Evolutionary conservation across 2,797 vertebrate genomes (phyloP).

Genomic region (Arrhamphus sclerolepis): DNA sequence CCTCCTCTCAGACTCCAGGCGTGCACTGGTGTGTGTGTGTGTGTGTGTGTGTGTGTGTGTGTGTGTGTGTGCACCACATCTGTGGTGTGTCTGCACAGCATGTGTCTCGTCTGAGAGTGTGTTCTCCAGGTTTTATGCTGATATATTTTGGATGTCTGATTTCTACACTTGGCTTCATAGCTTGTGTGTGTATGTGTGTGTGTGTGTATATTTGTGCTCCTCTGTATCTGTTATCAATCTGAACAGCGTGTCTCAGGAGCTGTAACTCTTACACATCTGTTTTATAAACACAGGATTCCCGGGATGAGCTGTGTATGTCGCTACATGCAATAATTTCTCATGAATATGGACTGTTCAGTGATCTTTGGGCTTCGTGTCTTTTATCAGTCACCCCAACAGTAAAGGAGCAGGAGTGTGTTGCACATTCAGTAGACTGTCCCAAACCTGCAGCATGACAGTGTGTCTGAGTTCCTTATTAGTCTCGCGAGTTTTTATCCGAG

Average conservation of each 20-base stretch:
- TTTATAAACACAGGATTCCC: slow-evolving; percentile 28
- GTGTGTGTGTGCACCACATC: slow-evolving; percentile 31
- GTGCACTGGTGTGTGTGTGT: slow-evolving; percentile 15
- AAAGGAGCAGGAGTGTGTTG: not conserved
- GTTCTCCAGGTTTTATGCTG: slow-evolving; percentile 31
- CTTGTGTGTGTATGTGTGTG: slow-evolving; percentile 8
- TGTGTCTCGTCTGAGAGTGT: slow-evolving; percentile 30
- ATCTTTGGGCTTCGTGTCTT: slow-evolving; percentile 11
- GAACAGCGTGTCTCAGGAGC: slow-evolving; percentile 19
- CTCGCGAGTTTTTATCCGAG: slow-evolving; percentile 22
- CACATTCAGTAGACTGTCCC: not conserved
- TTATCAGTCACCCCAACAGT: not conserved
- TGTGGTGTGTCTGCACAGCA: slow-evolving; percentile 46
- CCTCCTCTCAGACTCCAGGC: slow-evolving; percentile 25
- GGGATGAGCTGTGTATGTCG: slow-evolving; percentile 3
- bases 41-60: slow-evolving; percentile 34
- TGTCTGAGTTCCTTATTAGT: slow-evolving; percentile 21
- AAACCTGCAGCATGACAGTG: slow-evolving; percentile 6
- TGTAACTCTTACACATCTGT: slow-evolving; percentile 37
- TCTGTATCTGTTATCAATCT: slow-evolving; percentile 37
- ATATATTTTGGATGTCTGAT: slow-evolving; percentile 32
- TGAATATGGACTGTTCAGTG: slow-evolving; percentile 15
- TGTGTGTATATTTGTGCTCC: slow-evolving; percentile 10
- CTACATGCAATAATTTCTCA: slow-evolving; percentile 9
- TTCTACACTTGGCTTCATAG: slow-evolving; percentile 21